A percentile compares a stretch with the other conserved stretches of the same genome.
phyloP scores from a whole-genome alignment of 1,140 invertebrate species.

The Limonius californicus region DNA sequence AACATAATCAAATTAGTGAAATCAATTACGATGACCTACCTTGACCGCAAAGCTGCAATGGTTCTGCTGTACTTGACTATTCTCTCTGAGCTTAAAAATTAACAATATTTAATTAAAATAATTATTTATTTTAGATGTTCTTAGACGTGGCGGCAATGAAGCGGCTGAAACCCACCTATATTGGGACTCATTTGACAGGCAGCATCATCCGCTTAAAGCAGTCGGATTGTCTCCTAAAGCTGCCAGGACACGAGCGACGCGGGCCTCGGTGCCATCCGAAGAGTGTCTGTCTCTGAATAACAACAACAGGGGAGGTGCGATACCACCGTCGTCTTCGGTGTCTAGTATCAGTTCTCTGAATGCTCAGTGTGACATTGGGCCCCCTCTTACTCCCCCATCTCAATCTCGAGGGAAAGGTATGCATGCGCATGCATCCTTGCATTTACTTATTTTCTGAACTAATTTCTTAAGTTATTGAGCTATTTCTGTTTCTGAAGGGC shows the following conservation, averaged over 20 bases:
- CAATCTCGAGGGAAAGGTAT: slow-evolving; percentile 43
- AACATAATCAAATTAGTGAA: too few relatives aligned
- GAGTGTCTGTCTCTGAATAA: slow-evolving; percentile 55
- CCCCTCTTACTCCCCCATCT: slow-evolving; percentile 42
- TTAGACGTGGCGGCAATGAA: slow-evolving; percentile 50
- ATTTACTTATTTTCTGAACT: too few relatives aligned
- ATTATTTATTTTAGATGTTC: too few relatives aligned
- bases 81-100: too few relatives aligned
- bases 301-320: slow-evolving; percentile 44
- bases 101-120: too few relatives aligned
- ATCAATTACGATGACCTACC: too few relatives aligned
- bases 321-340: slow-evolving; percentile 44
- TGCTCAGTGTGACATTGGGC: slow-evolving; percentile 38
- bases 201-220: slow-evolving; percentile 40
- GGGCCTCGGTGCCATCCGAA: slow-evolving; percentile 59
- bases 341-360: slow-evolving; percentile 47
- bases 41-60: too few relatives aligned
- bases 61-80: too few relatives aligned
- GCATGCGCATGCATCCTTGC: slow-evolving; percentile 6
- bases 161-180: slow-evolving; percentile 67
- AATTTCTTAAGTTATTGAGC: too few relatives aligned
- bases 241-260: slow-evolving; percentile 49
- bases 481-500: too few relatives aligned
- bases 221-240: slow-evolving; percentile 59
- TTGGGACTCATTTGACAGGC: slow-evolving; percentile 89